Percentiles rank a stretch among this genome's conserved stretches.
These are phyloP conservation scores for Porites lobata DNA, from an alignment of 92 coral and sea anemone species.

Conservation along the genomic window DNA sequence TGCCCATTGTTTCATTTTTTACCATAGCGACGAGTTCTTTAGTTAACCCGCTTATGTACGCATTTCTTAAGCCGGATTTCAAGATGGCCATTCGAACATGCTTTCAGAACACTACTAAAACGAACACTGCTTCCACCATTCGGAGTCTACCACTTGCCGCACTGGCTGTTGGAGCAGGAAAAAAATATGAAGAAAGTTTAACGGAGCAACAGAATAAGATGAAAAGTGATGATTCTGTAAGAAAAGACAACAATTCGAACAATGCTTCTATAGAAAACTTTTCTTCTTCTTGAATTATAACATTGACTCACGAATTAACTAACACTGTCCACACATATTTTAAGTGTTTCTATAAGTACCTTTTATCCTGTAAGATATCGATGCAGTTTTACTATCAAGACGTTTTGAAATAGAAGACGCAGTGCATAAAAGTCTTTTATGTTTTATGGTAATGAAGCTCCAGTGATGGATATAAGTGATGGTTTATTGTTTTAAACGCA, in stretches of 20 bases:
- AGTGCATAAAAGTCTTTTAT: too few relatives aligned
- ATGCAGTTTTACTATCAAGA: background rate
- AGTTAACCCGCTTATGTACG: constrained; percentile 81
- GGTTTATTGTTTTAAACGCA: too few relatives aligned
- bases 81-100: constrained; percentile 54
- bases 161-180: background rate
- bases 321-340: too few relatives aligned
- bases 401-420: background rate
- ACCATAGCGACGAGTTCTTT: constrained; percentile 82
- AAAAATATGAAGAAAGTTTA: constrained; percentile 1
- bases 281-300: background rate
- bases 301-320: background rate
- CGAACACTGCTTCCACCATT: background rate
- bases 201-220: background rate
- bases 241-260: background rate
- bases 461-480: too few relatives aligned
- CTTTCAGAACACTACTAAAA: background rate
- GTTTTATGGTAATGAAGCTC: too few relatives aligned
- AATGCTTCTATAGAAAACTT: background rate
- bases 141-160: constrained; percentile 24
- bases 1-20: constrained; percentile 66
- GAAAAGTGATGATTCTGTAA: background rate
- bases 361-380: too few relatives aligned
- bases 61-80: constrained; percentile 86
- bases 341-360: background rate